A percentile compares a stretch with the other conserved stretches of the same genome.
Conservation (phyloP, 2,888 invertebrate genomes). For the Herminia tarsipennalis region DNA sequence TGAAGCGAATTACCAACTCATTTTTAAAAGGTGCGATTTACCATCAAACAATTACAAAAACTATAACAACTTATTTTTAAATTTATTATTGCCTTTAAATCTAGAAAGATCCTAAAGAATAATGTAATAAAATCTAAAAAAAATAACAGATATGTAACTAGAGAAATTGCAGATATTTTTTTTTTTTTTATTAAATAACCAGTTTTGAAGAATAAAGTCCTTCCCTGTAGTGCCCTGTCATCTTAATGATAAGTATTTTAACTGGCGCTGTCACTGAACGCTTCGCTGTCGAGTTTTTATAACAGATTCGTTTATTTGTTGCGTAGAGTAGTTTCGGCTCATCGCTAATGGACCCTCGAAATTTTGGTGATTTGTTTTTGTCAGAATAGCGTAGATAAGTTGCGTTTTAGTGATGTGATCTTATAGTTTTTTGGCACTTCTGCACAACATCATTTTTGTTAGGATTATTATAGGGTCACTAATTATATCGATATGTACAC, state of each 20-base stretch:
- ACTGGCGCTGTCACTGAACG: slow-evolving; percentile 30
- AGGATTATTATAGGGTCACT: no score
- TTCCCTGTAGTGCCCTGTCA: slow-evolving; percentile 13
- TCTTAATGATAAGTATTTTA: slow-evolving; percentile 31
- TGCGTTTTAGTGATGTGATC: not conserved
- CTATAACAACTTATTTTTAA: no score
- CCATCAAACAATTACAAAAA: no score
- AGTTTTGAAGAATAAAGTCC: not conserved
- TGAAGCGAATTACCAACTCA: no score
- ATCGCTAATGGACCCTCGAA: slow-evolving; percentile 3
- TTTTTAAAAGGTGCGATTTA: no score
- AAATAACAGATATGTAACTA: no score
- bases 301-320: slow-evolving; percentile 20
- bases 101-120: no score
- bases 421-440: not conserved
- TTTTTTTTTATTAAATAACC: not conserved
- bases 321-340: slow-evolving; percentile 15
- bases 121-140: no score
- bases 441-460: no score
- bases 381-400: not conserved
- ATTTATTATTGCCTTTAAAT: no score
- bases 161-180: not conserved
- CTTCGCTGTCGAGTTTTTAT: slow-evolving; percentile 14
- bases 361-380: not conserved
- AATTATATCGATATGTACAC: no score